phyloP scores from a whole-genome alignment of 2,888 invertebrate species.

The Eucera pruinosa region DNA sequence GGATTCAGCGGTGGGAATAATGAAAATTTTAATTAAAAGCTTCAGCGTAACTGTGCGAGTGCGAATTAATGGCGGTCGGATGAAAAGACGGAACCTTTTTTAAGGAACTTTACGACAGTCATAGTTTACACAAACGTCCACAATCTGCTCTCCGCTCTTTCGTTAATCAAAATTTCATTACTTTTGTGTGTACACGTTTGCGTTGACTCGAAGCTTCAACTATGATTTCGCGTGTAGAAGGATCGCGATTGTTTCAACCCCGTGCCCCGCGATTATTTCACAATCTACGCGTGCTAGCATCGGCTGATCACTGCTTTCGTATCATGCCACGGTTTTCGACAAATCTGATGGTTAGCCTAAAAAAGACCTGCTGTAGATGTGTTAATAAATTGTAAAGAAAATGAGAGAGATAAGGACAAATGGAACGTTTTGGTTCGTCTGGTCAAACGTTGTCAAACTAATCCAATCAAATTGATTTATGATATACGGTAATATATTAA shows the following conservation, averaged over 20 bases:
- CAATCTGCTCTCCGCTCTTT: background rate
- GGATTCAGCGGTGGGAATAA: conserved; percentile 18
- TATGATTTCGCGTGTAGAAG: background rate
- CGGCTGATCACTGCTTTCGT: rapidly evolving
- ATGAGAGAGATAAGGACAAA: too few species aligned
- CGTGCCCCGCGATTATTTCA: too few species aligned
- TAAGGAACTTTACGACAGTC: conserved; percentile 29
- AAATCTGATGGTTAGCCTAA: too few species aligned
- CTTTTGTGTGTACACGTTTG: background rate
- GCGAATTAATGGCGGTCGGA: conserved; percentile 33
- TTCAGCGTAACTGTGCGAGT: background rate
- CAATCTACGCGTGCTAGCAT: too few species aligned
- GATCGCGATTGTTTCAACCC: background rate
- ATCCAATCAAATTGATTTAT: too few species aligned
- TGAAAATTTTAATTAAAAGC: conserved; percentile 51
- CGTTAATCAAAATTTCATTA: conserved; percentile 26
- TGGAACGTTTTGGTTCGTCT: too few species aligned
- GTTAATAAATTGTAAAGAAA: too few species aligned
- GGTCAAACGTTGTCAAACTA: too few species aligned
- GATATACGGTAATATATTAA: too few species aligned
- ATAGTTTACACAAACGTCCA: background rate
- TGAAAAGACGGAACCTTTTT: conserved; percentile 27
- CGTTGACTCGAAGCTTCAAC: background rate
- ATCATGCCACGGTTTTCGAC: too few species aligned
- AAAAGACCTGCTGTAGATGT: too few species aligned